Evolutionary conservation across 1,140 invertebrate genomes (phyloP), one percentile per base, ranked within the genome.

Genomic region (Parapsyche elsis): DNA sequence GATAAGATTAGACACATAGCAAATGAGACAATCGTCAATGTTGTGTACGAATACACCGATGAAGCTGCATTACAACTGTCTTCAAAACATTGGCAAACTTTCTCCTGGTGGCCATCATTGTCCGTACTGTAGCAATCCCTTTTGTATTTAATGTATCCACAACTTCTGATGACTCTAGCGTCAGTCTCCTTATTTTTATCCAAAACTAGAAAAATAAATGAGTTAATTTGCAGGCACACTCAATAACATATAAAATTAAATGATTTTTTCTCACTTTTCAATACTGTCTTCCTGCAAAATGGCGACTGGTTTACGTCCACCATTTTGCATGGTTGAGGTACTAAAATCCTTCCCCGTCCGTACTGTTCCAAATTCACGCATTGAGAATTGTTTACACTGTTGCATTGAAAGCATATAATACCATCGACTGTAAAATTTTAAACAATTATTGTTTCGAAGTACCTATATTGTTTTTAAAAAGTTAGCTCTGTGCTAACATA

Each of bases 401-500:
- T 88, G 84, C 88, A 89, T 76, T 89, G 87, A 80, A 85, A 89
- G 71, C 88, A 89, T 46, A 85, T 82, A 14, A 89, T 88, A 16
- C 84, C 83, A 19, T 83, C 74, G 0, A 85, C 88, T 89, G 86
- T 19, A 38, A 38, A 1, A 38, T 38, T 38, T 38, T 7, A 7
- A 38, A 38, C 1, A 38, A 38, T n/a, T n/a, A 38, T 38, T 38
- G 30, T 38, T 7, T 4, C 7, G 30, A 38, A 38, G 7, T 38
- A 38, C 7, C 2, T 38, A 38, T 7, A 38, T 38, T 38, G 30
- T 38, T 38, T 4, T 7, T 38, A 38, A 38, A 38, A 38, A 38
- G n/a, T n/a, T n/a, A n/a, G n/a, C n/a, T n/a, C n/a, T 38, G 30
- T 38, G 30, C 1, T 38, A 38, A 38, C n/a, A n/a, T n/a, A n/a